Evolutionary conservation across 2,797 vertebrate species (phyloP).

Genomic region (Dendrocincla fuliginosa): DNA sequence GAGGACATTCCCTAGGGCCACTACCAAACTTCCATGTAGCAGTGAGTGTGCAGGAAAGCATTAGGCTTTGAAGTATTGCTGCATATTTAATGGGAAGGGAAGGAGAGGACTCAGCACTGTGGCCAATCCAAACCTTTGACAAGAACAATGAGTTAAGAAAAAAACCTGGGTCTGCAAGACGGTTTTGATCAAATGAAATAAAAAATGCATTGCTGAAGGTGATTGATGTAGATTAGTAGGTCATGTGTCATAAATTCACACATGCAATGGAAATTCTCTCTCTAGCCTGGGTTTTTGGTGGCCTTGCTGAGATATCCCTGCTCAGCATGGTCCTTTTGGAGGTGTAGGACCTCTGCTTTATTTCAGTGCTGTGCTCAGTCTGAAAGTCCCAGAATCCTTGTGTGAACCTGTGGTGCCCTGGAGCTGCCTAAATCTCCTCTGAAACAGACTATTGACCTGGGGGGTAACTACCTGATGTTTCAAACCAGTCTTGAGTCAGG

Average conservation of each 20-base stretch:
- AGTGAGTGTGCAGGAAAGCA: not conserved
- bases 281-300: not conserved
- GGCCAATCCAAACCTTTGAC: not conserved
- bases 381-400: not conserved
- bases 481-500: not conserved
- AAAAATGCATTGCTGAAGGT: not conserved
- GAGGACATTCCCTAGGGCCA: constrained; percentile 41
- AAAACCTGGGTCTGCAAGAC: not conserved
- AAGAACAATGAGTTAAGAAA: not conserved
- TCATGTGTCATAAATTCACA: not conserved
- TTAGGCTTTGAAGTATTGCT: constrained; percentile 34
- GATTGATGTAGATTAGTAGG: not conserved
- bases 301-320: not conserved
- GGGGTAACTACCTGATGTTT: not conserved
- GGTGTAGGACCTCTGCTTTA: not conserved
- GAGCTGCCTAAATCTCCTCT: not conserved
- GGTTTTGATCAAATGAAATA: not conserved
- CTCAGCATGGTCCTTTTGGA: not conserved
- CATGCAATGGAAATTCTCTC: not conserved
- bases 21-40: not conserved
- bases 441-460: not conserved
- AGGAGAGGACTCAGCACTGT: not conserved
- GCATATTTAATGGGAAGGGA: constrained; percentile 12
- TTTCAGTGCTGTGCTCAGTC: not conserved
- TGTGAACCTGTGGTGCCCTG: not conserved